Conservation (phyloP, 2,113 vertebrate species). For the Aspidoscelis tigris region DNA sequence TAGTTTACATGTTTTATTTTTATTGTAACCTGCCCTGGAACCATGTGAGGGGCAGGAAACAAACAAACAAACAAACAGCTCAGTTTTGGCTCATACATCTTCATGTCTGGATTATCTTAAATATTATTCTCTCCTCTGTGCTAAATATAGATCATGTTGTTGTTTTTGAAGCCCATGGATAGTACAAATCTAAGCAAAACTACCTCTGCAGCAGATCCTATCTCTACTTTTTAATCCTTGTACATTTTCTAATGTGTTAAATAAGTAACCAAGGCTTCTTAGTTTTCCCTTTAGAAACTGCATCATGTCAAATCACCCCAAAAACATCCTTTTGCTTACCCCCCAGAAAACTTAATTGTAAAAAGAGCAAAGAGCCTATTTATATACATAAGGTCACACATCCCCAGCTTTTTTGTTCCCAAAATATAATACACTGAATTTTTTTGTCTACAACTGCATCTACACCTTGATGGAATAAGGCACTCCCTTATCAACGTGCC, state of each 20-base stretch:
- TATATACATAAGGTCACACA: slow-evolving; percentile 2
- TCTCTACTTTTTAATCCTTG: not conserved
- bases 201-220: not conserved
- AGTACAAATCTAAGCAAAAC: not conserved
- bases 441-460: no score
- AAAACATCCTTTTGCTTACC: not conserved
- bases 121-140: not conserved
- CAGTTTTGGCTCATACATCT: not conserved
- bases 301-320: not conserved
- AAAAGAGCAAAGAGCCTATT: slow-evolving; percentile 5
- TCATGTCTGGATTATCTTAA: not conserved
- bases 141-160: not conserved
- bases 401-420: not conserved
- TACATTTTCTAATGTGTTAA: not conserved
- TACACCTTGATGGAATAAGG: no score
- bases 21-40: no score
- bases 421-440: slow-evolving; percentile 4
- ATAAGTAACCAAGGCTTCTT: no score
- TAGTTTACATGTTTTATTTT: no score
- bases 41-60: no score
- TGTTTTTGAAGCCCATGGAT: not conserved
- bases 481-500: no score
- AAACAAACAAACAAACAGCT: no score
- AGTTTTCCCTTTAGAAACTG: not conserved
- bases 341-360: not conserved